phyloP scores from a whole-genome alignment of 2,888 invertebrate genomes.

The Acrocera orbiculus region DNA sequence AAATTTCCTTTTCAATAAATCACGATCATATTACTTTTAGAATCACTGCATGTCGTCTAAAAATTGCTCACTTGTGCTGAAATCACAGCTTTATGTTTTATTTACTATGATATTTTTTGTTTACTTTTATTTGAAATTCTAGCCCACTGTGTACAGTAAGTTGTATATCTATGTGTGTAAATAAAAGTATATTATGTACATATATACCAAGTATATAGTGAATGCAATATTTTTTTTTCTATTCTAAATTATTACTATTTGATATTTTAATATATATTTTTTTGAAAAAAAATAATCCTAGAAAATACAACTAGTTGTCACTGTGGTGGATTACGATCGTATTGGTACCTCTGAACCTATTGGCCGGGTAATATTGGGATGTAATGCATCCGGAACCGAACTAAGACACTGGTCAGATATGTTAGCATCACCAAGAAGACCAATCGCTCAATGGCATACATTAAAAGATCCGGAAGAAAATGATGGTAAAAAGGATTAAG shows the following conservation, averaged over 20 bases:
- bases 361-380: constrained; percentile 91
- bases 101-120: no score
- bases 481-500: constrained; percentile 18
- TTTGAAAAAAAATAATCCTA: constrained; percentile 28
- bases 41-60: no score
- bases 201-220: constrained; percentile 20
- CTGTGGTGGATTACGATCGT: constrained; percentile 99
- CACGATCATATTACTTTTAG: no score
- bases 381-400: constrained; percentile 95
- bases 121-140: no score
- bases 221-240: neutral
- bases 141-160: no score
- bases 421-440: constrained; percentile 96
- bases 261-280: neutral
- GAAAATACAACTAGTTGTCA: constrained; percentile 98
- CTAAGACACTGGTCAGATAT: constrained; percentile 99
- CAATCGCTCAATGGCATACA: constrained; percentile 99
- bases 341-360: constrained; percentile 99
- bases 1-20: no score
- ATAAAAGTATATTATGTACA: no score
- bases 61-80: no score
- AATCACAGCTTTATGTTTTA: no score
- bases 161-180: no score
- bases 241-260: neutral
- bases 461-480: constrained; percentile 90